Evolutionary conservation across 2,888 invertebrate genomes (phyloP).

Genomic region (Pristionchus japonicus): DNA sequence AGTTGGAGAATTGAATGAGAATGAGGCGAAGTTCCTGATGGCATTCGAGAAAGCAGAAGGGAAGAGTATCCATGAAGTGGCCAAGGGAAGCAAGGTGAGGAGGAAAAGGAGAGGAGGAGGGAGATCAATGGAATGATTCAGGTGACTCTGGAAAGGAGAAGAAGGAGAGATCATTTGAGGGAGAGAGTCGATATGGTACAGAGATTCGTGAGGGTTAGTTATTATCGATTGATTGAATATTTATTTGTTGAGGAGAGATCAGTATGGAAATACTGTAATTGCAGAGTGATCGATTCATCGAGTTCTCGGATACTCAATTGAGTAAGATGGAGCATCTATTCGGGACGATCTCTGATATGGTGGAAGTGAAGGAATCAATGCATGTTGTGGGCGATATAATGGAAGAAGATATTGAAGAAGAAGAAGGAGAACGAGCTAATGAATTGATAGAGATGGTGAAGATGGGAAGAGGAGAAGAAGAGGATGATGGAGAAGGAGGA

Average conservation of each 20-base stretch:
- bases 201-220: conserved; percentile 40
- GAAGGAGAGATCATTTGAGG: conserved; percentile 22
- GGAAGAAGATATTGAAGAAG: conserved; percentile 33
- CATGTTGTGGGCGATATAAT: background rate
- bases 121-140: conserved; percentile 19
- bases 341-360: background rate
- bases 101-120: background rate
- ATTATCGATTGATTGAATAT: background rate
- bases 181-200: background rate
- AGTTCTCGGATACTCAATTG: conserved; percentile 43
- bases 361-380: background rate
- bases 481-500: background rate
- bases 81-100: conserved; percentile 45
- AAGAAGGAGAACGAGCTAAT: background rate
- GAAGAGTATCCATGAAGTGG: conserved; percentile 42
- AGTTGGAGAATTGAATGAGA: conserved; percentile 24
- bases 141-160: conserved; percentile 19
- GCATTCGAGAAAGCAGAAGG: conserved; percentile 48
- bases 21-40: conserved; percentile 28
- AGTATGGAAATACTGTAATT: background rate
- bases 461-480: background rate
- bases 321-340: conserved; percentile 29
- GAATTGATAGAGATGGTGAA: background rate
- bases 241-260: background rate
- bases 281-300: conserved; percentile 43